phyloP scores from a whole-genome alignment of 2,113 vertebrate species.

The Anseranas semipalmata region DNA sequence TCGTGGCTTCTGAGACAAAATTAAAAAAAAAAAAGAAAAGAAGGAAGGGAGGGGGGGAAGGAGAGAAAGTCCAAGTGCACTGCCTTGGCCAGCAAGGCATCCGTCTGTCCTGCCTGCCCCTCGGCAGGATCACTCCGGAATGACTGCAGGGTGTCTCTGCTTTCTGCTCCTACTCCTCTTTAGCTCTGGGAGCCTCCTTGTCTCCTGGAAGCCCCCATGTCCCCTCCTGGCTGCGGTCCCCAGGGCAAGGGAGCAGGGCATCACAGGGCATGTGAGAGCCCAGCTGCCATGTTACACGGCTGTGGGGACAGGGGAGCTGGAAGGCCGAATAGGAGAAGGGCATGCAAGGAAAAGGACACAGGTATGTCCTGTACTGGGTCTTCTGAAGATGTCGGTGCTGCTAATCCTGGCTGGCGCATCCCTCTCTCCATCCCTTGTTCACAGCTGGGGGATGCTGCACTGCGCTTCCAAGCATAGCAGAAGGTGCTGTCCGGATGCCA shows the following conservation, averaged over 20 bases:
- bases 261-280: neutral
- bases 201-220: neutral
- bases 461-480: neutral
- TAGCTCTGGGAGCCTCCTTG: neutral
- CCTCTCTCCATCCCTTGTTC: neutral
- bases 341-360: rapidly evolving
- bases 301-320: neutral
- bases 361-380: neutral
- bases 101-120: neutral
- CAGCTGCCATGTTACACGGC: neutral
- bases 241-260: neutral
- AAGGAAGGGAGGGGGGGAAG: neutral
- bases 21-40: slow-evolving; percentile 7
- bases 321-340: neutral
- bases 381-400: neutral
- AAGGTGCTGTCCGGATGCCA: neutral
- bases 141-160: neutral
- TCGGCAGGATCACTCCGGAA: neutral
- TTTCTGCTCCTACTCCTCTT: neutral
- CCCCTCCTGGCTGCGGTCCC: neutral
- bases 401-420: neutral
- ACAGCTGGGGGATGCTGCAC: neutral
- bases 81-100: neutral
- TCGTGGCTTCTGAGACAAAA: slow-evolving; percentile 51
- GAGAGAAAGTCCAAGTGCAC: slow-evolving; percentile 12